These are phyloP conservation scores for Drosophila mauritiana DNA, from an alignment of 1,140 invertebrate genomes.

Conservation along the genomic window DNA sequence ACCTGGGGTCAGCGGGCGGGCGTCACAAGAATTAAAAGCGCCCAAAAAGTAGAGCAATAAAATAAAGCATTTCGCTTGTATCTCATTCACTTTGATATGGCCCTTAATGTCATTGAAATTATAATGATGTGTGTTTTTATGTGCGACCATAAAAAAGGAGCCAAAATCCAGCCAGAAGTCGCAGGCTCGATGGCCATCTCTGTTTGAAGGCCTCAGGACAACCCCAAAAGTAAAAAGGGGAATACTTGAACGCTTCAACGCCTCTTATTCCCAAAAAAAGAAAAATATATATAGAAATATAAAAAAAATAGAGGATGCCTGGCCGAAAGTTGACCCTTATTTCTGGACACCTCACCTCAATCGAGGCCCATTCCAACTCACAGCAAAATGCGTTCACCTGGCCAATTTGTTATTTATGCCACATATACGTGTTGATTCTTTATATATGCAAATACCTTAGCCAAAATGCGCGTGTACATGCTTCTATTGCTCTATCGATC, in stretches of 20 bases:
- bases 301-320: neutral
- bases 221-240: neutral
- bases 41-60: slow-evolving; percentile 44
- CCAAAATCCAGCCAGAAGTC: neutral
- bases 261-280: slow-evolving; percentile 10
- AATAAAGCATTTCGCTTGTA: slow-evolving; percentile 73
- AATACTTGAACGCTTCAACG: slow-evolving; percentile 24
- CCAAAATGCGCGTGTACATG: slow-evolving; percentile 26
- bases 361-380: slow-evolving; percentile 1
- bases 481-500: slow-evolving; percentile 48
- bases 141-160: slow-evolving; percentile 56
- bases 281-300: neutral
- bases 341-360: slow-evolving; percentile 29
- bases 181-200: slow-evolving; percentile 6
- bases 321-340: slow-evolving; percentile 17
- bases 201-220: neutral
- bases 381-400: slow-evolving; percentile 29
- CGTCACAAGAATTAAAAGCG: slow-evolving; percentile 67
- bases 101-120: slow-evolving; percentile 82
- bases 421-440: slow-evolving; percentile 75
- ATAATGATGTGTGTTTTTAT: slow-evolving; percentile 81
- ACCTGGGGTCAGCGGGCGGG: slow-evolving; percentile 36
- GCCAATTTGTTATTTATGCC: slow-evolving; percentile 79
- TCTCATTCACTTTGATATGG: slow-evolving; percentile 78
- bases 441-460: slow-evolving; percentile 71